Conservation (phyloP, 1,140 invertebrate genomes). For the Macrobrachium rosenbergii region DNA sequence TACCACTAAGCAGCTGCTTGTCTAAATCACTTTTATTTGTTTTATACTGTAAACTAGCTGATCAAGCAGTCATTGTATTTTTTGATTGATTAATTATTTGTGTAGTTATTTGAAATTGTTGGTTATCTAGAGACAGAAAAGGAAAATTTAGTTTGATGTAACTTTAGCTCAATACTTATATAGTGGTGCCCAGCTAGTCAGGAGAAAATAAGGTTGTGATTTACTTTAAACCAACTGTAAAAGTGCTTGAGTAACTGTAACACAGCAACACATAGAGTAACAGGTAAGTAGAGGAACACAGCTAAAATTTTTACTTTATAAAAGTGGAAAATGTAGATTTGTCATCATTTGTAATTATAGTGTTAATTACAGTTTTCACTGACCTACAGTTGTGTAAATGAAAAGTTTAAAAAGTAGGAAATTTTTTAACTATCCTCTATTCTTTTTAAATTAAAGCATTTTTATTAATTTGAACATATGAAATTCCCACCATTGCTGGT, state of each 20-base stretch:
- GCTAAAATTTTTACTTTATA: neutral
- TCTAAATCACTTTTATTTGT: no score
- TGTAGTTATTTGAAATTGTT: neutral
- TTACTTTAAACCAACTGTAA: neutral
- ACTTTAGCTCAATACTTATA: constrained; percentile 3
- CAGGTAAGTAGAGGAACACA: neutral
- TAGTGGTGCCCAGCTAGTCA: constrained; percentile 30
- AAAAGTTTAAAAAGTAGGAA: no score
- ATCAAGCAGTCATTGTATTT: no score
- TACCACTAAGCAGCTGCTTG: no score
- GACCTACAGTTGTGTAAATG: no score
- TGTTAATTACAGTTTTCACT: no score
- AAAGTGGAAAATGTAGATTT: neutral
- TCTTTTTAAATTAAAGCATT: no score
- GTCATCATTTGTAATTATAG: neutral
- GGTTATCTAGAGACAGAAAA: neutral
- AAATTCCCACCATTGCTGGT: no score
- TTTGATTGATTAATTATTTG: no score
- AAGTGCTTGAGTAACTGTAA: constrained; percentile 17
- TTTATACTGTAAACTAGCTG: no score
- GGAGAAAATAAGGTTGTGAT: constrained; percentile 28
- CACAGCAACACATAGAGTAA: constrained; percentile 5
- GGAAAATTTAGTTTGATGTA: neutral
- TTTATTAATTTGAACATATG: no score
- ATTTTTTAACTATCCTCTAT: no score